Conservation (phyloP, 2,113 vertebrate genomes). For the Ptilorrhoa leucosticta region DNA sequence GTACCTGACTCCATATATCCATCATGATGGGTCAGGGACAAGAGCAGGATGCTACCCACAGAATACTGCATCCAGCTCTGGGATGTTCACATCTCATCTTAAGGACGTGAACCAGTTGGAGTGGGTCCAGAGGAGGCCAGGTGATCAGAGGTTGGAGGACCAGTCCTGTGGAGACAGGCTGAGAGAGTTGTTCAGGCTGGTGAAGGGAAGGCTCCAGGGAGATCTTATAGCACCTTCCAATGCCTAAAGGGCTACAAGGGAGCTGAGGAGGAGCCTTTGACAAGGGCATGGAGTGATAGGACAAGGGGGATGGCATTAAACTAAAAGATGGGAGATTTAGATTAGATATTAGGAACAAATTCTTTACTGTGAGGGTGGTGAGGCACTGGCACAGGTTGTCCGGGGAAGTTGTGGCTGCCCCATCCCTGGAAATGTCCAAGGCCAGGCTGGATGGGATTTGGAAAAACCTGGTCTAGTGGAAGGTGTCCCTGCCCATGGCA, state of each 20-base stretch:
- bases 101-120: not conserved
- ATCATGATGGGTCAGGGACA: no score
- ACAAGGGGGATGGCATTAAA: no score
- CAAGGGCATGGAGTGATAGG: not conserved
- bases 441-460: not conserved
- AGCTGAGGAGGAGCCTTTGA: not conserved
- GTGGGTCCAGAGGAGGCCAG: rapidly evolving
- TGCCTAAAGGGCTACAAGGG: not conserved
- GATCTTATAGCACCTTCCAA: not conserved
- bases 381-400: not conserved
- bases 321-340: not conserved
- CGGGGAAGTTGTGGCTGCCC: not conserved
- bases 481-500: not conserved
- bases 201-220: not conserved
- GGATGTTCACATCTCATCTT: not conserved
- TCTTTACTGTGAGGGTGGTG: not conserved
- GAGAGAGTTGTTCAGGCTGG: not conserved
- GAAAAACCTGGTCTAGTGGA: not conserved
- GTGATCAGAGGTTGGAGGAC: not conserved
- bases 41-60: not conserved
- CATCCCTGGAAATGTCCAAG: not conserved
- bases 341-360: not conserved
- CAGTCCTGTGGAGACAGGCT: not conserved
- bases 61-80: not conserved
- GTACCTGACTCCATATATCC: not conserved